phyloP scores from a whole-genome alignment of 2,888 invertebrate species.

The Hydrotaea diabolus region DNA sequence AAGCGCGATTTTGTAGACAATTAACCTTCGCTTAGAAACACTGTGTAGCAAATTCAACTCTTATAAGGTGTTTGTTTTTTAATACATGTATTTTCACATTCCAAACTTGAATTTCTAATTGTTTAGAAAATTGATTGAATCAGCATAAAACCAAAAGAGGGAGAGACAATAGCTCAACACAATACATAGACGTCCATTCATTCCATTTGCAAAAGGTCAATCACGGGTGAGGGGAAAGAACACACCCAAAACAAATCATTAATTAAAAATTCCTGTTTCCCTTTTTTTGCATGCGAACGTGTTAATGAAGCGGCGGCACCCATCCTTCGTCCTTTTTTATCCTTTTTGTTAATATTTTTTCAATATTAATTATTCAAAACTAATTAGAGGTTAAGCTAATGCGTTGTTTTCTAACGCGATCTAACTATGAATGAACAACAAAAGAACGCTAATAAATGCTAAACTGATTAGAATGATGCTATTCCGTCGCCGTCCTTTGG shows the following conservation, averaged over 20 bases:
- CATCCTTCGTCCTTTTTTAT: conserved; percentile 7
- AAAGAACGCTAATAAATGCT: neutral
- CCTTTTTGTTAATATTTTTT: neutral
- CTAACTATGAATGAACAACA: neutral
- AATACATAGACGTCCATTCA: neutral
- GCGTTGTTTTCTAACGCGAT: neutral
- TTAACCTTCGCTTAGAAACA: too few relatives aligned
- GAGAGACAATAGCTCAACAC: neutral
- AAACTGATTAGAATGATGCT: neutral
- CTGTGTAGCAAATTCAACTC: too few relatives aligned
- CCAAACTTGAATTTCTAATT: conserved; percentile 1
- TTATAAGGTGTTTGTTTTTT: too few relatives aligned
- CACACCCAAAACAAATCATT: conserved; percentile 30
- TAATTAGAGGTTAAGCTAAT: conserved; percentile 4
- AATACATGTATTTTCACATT: neutral
- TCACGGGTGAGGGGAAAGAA: neutral
- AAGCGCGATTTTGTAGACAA: too few relatives aligned
- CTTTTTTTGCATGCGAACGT: neutral
- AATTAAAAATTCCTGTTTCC: conserved; percentile 20
- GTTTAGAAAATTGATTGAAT: conserved; percentile 28
- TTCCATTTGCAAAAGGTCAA: conserved; percentile 18
- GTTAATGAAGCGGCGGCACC: neutral
- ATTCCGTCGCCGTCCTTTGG: neutral
- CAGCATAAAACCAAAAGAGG: conserved; percentile 1
- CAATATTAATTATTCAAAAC: conserved; percentile 24